Percentiles rank a stretch among this genome's conserved stretches.
Evolutionary conservation across 2,888 invertebrate genomes (phyloP).

Genomic region (Drosophila paranaensis): DNA sequence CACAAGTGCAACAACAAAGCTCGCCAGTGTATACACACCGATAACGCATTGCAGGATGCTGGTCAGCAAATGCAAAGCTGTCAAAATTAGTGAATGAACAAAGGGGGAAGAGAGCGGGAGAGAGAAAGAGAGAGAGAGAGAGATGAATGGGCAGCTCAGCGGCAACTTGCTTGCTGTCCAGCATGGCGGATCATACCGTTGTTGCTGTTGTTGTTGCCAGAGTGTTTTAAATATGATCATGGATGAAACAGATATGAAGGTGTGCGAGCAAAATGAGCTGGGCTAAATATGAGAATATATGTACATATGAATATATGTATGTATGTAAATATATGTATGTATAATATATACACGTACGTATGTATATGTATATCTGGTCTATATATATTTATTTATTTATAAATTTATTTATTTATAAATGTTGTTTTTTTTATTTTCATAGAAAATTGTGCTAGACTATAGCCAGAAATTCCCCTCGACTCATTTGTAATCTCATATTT

Average conservation of each 20-base stretch:
- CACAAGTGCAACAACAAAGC: neutral
- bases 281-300: no score
- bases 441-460: neutral
- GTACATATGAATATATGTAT: neutral
- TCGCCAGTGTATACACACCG: neutral
- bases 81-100: no score
- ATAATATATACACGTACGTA: neutral
- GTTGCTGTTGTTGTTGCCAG: neutral
- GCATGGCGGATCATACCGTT: neutral
- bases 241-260: neutral
- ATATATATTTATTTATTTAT: neutral
- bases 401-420: neutral
- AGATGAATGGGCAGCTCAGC: neutral
- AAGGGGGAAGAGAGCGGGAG: no score
- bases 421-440: neutral
- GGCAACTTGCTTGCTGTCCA: constrained; percentile 3
- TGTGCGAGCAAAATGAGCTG: neutral
- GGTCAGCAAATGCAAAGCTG: neutral
- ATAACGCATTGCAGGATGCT: neutral
- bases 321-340: neutral
- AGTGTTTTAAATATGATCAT: constrained; percentile 7
- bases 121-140: neutral
- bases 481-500: constrained; percentile 1
- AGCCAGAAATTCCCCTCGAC: neutral
- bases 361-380: neutral